Evolutionary conservation across 1,140 invertebrate species (phyloP), one percentile per base, ranked within the genome.

Genomic region (Solenopsis invicta): DNA sequence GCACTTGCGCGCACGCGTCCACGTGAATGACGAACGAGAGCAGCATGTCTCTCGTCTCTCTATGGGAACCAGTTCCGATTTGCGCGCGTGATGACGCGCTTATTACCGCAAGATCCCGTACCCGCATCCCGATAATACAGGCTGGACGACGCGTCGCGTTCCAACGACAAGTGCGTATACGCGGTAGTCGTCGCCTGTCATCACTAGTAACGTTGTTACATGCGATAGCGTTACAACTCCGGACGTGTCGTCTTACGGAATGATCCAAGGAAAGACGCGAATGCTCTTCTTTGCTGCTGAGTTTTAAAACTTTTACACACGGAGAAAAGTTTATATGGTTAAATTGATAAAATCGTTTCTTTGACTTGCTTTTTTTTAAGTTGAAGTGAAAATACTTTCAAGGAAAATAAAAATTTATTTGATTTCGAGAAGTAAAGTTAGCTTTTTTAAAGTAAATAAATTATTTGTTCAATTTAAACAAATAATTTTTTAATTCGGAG

Each of bases 1-100:
- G 41, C 41, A 69, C 52, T 81, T 13, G 16, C 62, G 34, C 64
- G 50, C 64, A 69, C 48, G 48, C 64, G 77, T 69, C 29, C 61
- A 45, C 62, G 21, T 54, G 77, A 41, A 54, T 81, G 77, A 81
- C 34, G 62, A 13, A 69, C 34, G 77, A 37, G 45, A 67, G 45
- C 76, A 34, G 10, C 16, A n/a, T 0, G 54, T 41, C 41, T 50
- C 66, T 18, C 34, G 12, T 41, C 4, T 69, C 24, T 76, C 59
- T 48, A 67, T 67, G 61, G 77, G 64, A 81, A 81, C 77, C 77
- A 81, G 77, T 69, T 81, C 34, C 29, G 76, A 80, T 80, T 80
- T 67, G 66, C 45, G 66, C 45, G 45, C 76, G 76, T 37, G 45
- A 66, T 37, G 45, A 66, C 48, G n/a, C 61, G n/a, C 62, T 81